Evolutionary conservation across 2,888 invertebrate species (phyloP), one percentile per base, ranked within the genome.

Genomic region (Ichneumon xanthorius): DNA sequence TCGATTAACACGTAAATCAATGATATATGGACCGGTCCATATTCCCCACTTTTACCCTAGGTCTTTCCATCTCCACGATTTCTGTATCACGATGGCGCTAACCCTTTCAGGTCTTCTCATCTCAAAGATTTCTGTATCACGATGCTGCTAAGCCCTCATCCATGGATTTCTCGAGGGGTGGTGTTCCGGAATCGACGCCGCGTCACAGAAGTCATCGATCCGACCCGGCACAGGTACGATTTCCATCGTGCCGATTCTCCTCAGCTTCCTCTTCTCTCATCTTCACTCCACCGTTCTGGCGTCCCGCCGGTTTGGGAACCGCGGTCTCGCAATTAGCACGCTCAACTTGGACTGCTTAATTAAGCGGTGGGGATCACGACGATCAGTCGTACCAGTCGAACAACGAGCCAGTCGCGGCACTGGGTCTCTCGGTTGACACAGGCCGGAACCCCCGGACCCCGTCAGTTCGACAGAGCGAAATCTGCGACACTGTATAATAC

Each of bases 311-410:
- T 63, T 84, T 82, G 85, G 87, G 86, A 85, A 77, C 71, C 85
- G 84, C 86, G 84, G 86, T 88, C 77, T 81, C 82, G 89, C 90
- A 90, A 91, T 91, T 90, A 90, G 91, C 88, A 86, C 87, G 88
- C 89, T 90, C 88, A 89, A 89, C 89, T 90, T 90, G 84, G 88
- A 87, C 86, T 89, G 89, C 88, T 91, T 89, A 91, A 91, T 91
- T 90, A 90, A 90, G 89, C 89, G 89, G 87, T 61, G 58, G n/a
- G 37, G 61, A 88, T 61, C 61, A 33, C 77, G 87, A 77, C 45
- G 70, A 67, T n/a, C n/a, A 67, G 48, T 68, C 82, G 58, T 50
- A 40, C 77, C 45, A 77, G 76, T 73, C 55, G 16, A 70, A 37
- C 53, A 63, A 40, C 68, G 50, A 58, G 71, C 14, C 30, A 86